These are phyloP conservation scores for Poecile atricapillus DNA, from an alignment of 2,113 vertebrate species.

Conservation along the genomic window DNA sequence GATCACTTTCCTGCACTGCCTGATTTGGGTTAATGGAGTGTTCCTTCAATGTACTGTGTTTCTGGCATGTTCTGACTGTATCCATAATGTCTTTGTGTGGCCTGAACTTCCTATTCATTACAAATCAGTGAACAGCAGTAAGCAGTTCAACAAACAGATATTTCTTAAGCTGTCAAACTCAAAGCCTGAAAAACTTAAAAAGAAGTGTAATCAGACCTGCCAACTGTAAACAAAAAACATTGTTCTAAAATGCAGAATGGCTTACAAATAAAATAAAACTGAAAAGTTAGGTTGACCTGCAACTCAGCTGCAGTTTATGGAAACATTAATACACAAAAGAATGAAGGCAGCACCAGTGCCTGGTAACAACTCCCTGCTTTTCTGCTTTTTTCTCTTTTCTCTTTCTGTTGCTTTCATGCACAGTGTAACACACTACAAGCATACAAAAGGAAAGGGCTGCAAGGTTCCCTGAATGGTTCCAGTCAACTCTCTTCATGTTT, in stretches of 20 bases:
- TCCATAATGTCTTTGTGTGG: not conserved
- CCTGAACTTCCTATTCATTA: constrained; percentile 2
- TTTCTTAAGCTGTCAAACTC: constrained; percentile 3
- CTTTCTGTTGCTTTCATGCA: not conserved
- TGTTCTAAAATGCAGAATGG: not conserved
- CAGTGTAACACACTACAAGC: not conserved
- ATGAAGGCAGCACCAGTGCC: not conserved
- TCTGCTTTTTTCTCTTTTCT: not conserved
- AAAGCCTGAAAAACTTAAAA: not conserved
- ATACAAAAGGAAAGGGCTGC: not conserved
- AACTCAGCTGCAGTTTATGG: not conserved
- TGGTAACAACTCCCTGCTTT: not conserved
- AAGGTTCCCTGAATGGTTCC: not conserved
- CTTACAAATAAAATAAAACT: not conserved
- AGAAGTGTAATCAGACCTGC: not conserved
- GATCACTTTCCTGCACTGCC: not conserved
- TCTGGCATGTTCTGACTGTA: not conserved
- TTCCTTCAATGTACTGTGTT: not conserved
- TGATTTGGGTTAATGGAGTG: constrained; percentile 10
- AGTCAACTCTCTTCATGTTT: not conserved
- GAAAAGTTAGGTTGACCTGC: not conserved
- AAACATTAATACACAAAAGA: not conserved
- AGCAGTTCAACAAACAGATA: constrained; percentile 13
- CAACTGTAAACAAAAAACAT: not conserved
- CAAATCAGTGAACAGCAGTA: not conserved